These are phyloP conservation scores for Artemia sinica DNA, from an alignment of 2,888 invertebrate species.

Conservation along the genomic window DNA sequence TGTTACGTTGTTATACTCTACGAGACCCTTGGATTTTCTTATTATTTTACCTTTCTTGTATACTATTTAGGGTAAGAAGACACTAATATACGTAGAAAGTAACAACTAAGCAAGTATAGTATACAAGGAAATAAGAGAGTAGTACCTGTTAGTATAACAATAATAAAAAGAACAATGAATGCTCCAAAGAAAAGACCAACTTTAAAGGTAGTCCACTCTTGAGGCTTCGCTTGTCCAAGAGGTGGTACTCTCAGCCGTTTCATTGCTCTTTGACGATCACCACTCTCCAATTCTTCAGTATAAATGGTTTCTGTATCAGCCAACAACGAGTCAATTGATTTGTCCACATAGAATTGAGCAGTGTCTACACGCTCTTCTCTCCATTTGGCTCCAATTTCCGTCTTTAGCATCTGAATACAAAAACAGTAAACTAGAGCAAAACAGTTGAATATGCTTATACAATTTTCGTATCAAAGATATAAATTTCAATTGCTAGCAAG, in stretches of 20 bases:
- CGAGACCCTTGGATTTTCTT: too few species aligned
- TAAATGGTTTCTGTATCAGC: slow-evolving; percentile 78
- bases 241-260: slow-evolving; percentile 92
- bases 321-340: slow-evolving; percentile 88
- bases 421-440: slow-evolving; percentile 19
- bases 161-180: slow-evolving; percentile 68
- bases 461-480: too few species aligned
- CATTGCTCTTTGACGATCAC: slow-evolving; percentile 67
- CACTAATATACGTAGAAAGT: too few species aligned
- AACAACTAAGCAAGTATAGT: too few species aligned
- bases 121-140: too few species aligned
- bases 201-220: slow-evolving; percentile 90
- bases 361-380: slow-evolving; percentile 75
- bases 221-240: slow-evolving; percentile 73
- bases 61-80: too few species aligned
- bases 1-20: too few species aligned
- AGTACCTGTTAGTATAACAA: slow-evolving; percentile 70
- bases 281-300: slow-evolving; percentile 51
- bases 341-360: slow-evolving; percentile 86
- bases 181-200: slow-evolving; percentile 90
- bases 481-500: background rate
- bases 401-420: slow-evolving; percentile 49
- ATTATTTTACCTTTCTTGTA: too few species aligned
- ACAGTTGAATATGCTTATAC: slow-evolving; percentile 18
- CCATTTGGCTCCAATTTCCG: slow-evolving; percentile 78